phyloP scores from a whole-genome alignment of 1,140 invertebrate genomes.

The Cotesia typhae region DNA sequence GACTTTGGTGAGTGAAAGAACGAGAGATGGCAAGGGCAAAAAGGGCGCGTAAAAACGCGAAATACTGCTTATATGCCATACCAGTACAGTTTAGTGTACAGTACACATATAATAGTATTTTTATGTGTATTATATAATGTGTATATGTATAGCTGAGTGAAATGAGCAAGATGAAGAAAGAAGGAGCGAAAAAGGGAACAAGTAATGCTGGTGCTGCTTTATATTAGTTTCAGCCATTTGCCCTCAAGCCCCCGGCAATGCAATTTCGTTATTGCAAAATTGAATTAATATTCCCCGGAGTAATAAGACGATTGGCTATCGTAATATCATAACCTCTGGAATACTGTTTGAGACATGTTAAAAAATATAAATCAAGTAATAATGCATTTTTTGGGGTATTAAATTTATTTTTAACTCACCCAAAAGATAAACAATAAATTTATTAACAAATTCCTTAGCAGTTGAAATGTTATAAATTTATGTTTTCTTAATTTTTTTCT shows the following conservation, averaged over 20 bases:
- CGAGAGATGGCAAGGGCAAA: constrained; percentile 21
- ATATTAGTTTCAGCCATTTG: constrained; percentile 31
- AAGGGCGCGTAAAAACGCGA: constrained; percentile 41
- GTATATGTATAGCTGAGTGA: not conserved
- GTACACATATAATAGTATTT: not conserved
- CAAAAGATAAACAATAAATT: too few species aligned
- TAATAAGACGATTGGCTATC: constrained; percentile 19
- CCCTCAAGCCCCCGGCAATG: not conserved
- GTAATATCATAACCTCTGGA: constrained; percentile 7
- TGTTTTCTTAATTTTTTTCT: too few species aligned
- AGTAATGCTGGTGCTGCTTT: constrained; percentile 9
- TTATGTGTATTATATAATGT: too few species aligned
- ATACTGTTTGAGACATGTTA: not conserved
- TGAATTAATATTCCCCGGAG: constrained; percentile 28
- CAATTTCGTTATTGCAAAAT: constrained; percentile 34
- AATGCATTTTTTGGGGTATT: not conserved
- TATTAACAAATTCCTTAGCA: too few species aligned
- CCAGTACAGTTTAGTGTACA: not conserved
- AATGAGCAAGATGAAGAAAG: constrained; percentile 26
- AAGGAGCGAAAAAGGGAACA: too few species aligned
- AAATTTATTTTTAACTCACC: not conserved
- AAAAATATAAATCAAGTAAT: not conserved
- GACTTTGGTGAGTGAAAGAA: constrained; percentile 12
- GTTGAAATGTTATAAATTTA: too few species aligned
- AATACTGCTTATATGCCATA: constrained; percentile 38